Base-by-base conservation (phyloP, 2,888 invertebrate genomes). In the Monochamus alternatus region DNA sequence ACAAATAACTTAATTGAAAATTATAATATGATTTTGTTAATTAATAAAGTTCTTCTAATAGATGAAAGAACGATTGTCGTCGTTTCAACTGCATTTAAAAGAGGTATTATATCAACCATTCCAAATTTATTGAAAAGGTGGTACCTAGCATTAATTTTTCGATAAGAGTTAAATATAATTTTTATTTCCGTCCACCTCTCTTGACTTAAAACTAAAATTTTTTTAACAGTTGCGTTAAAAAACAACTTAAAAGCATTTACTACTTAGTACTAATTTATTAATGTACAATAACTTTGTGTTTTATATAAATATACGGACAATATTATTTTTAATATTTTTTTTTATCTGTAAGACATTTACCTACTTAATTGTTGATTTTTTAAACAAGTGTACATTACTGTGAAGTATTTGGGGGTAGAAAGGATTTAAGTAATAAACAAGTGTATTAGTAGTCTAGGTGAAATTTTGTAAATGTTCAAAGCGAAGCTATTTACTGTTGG, bases 401-500 rank as follows among this genome's bases (percentile, higher is more conserved):
- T 38, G 44, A 68, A 9, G 68, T 69, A 70, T 63, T 58, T 51
- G 78, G 81, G 80, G 69, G 69, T 77, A 75, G 79, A 78, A 79
- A 74, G 72, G 78, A 80, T 78, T 71, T 68, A 75, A 75, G 62
- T 72, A 63, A 72, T 75, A 52, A 52, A 64, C 9, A 60, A 75
- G 71, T 74, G 72, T 82, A 78, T 77, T 81, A 81, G 74, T 80
- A 80, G 75, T 71, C 22, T 70, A 72, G 69, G 62, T 44, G 63
- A 69, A 79, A 75, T 80, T 82, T 80, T 82, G 80, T 82, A 82
- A 82, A 82, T 81, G 84, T 84, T 81, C 70, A 74, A 74, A 75
- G 78, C 80, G 78, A 78, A 63, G 84, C 85, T 82, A 84, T 81
- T 83, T 81, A 79, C 79, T 82, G 82, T 83, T 84, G 81, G 77